These are phyloP conservation scores for Hydractinia symbiolongicarpus DNA, from an alignment of 30 jellyfish, hydroid and myxozoan species.

Conservation along the genomic window DNA sequence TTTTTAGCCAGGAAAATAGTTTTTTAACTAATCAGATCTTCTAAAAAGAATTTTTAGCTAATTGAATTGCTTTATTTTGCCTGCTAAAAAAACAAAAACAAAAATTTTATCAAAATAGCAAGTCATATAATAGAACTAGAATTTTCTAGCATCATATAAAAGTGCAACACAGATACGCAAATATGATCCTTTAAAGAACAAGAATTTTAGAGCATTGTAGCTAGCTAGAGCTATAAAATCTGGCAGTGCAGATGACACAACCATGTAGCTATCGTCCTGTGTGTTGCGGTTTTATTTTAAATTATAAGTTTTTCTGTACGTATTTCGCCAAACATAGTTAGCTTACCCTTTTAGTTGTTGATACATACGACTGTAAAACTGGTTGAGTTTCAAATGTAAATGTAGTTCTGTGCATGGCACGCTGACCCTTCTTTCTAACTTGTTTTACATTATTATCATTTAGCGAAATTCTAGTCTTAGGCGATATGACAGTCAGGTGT, in stretches of 20 bases:
- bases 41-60: too few relatives aligned
- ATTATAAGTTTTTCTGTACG: background rate
- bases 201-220: background rate
- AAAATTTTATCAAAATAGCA: too few relatives aligned
- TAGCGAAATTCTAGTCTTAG: background rate
- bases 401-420: conserved; percentile 1
- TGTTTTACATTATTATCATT: background rate
- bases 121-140: too few relatives aligned
- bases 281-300: too few relatives aligned
- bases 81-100: too few relatives aligned
- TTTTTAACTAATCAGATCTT: too few relatives aligned
- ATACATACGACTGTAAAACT: background rate
- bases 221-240: background rate
- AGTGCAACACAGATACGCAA: too few relatives aligned
- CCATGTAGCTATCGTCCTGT: background rate
- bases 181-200: background rate
- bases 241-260: background rate
- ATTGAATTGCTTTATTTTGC: too few relatives aligned
- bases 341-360: conserved; percentile 1
- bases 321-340: background rate
- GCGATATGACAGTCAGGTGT: conserved; percentile 12
- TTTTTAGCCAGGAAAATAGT: too few relatives aligned
- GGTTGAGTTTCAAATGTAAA: conserved; percentile 7
- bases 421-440: background rate
- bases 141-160: too few relatives aligned